These are phyloP conservation scores for Microcebus murinus DNA, from an alignment of 2,113 vertebrate genomes.

Conservation along the genomic window DNA sequence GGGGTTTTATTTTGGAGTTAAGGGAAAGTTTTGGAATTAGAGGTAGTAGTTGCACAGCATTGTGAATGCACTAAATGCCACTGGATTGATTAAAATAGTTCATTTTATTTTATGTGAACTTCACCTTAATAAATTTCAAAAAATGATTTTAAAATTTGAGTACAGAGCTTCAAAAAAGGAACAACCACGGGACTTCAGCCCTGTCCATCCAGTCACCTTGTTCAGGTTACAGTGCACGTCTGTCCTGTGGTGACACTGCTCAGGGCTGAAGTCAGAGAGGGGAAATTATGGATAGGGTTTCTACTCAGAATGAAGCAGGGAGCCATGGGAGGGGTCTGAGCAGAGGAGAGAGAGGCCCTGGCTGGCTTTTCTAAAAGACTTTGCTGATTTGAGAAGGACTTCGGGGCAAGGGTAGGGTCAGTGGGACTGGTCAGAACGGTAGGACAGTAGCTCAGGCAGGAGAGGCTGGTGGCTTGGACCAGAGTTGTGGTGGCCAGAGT, in stretches of 20 bases:
- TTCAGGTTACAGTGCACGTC: background rate
- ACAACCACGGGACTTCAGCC: background rate
- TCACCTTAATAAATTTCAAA: background rate
- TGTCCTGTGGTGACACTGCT: background rate
- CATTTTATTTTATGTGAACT: background rate
- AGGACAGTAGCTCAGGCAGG: background rate
- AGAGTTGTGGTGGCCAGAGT: too few relatives aligned
- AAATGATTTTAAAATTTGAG: background rate
- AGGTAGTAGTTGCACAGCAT: background rate
- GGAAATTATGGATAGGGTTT: background rate
- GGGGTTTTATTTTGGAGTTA: background rate
- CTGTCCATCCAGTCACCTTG: background rate
- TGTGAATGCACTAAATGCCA: rapidly evolving
- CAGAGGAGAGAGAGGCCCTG: background rate
- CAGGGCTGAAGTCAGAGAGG: background rate
- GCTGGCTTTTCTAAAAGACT: background rate
- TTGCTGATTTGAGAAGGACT: background rate
- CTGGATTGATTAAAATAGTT: background rate
- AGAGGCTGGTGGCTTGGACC: background rate
- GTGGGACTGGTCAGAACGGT: background rate
- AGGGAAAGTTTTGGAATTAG: background rate
- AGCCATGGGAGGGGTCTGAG: background rate
- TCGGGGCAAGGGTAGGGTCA: background rate
- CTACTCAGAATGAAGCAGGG: background rate
- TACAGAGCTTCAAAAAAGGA: background rate